Conservation (phyloP, 2,888 invertebrate species). For the Lysandra coridon region DNA sequence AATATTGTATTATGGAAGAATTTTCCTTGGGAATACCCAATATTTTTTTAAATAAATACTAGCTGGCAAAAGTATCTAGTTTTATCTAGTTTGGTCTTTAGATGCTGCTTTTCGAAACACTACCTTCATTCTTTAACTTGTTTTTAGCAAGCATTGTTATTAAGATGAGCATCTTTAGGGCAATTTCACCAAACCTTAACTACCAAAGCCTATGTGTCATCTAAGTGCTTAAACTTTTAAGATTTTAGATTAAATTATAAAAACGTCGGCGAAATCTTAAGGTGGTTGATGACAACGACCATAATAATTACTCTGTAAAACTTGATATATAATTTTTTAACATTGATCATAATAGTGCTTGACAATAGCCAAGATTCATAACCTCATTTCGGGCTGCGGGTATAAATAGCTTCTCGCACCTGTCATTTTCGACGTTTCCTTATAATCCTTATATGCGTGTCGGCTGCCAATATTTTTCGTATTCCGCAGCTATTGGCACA, state of each 20-base stretch:
- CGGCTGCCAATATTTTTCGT: conserved; percentile 2
- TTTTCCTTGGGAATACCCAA: neutral
- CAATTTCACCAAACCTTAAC: no score
- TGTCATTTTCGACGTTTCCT: conserved; percentile 4
- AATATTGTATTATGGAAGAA: neutral
- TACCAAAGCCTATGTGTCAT: no score
- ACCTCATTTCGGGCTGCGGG: neutral
- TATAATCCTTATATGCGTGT: conserved; percentile 15
- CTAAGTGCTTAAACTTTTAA: no score
- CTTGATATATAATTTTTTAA: no score
- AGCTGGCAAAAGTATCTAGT: neutral
- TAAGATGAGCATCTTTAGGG: no score
- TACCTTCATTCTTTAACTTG: no score
- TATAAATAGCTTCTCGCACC: conserved; percentile 7
- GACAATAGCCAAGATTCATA: neutral
- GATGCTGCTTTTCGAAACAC: neutral
- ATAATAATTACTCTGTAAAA: no score
- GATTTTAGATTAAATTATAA: no score
- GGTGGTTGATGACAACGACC: no score
- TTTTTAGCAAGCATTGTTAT: no score
- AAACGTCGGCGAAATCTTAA: no score
- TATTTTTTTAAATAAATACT: neutral
- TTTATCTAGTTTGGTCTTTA: neutral
- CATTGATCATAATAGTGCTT: neutral
- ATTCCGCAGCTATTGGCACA: conserved; percentile 44